Percentiles rank a stretch among this genome's conserved stretches.
Conservation (phyloP, 37 sponge, comb jelly and placozoan species). For the Ephydatia muelleri region DNA sequence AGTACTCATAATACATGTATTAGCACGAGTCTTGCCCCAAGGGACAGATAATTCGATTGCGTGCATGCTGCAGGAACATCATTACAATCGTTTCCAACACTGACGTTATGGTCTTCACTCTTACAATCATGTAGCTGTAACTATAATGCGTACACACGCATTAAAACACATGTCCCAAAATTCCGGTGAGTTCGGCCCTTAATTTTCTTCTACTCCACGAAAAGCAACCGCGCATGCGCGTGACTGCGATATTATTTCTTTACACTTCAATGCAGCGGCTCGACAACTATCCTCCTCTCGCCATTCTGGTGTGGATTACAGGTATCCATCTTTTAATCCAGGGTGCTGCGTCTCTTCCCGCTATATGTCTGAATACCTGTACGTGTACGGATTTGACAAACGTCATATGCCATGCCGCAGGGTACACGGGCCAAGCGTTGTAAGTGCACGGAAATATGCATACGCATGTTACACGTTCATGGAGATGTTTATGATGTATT, state of each 20-base stretch:
- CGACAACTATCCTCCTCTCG: neutral
- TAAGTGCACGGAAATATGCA: neutral
- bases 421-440: neutral
- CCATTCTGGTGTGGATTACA: neutral
- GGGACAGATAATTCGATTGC: too few species aligned
- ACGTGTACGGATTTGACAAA: neutral
- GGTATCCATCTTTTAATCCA: neutral
- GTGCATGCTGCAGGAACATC: too few species aligned
- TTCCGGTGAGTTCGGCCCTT: too few species aligned
- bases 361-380: neutral
- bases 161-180: too few species aligned
- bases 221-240: neutral
- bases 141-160: too few species aligned
- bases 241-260: neutral
- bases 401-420: neutral
- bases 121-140: too few species aligned
- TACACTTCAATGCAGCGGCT: neutral
- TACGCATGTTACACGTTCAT: neutral
- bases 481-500: too few species aligned
- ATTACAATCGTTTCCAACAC: too few species aligned
- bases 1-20: too few species aligned
- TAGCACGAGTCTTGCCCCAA: too few species aligned
- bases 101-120: too few species aligned
- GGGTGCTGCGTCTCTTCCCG: neutral
- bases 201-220: too few species aligned